Percentiles rank a stretch among this genome's conserved stretches.
Conservation (phyloP, 2,888 invertebrate genomes). For the Gymnocheta viridis region DNA sequence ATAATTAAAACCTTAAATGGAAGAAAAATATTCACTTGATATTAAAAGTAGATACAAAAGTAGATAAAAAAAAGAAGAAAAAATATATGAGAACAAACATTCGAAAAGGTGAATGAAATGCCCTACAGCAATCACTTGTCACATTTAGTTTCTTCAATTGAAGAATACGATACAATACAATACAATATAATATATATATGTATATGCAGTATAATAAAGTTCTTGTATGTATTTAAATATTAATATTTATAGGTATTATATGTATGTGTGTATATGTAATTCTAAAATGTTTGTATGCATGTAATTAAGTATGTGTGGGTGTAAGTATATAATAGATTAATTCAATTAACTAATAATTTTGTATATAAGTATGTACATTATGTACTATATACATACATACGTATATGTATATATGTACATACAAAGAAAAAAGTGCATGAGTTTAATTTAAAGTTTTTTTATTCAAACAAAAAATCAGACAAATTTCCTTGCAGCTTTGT, state of each 20-base stretch:
- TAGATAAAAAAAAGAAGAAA: background rate
- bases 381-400: background rate
- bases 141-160: slow-evolving; percentile 71
- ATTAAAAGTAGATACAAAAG: background rate
- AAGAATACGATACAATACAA: slow-evolving; percentile 45
- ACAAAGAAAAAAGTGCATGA: slow-evolving; percentile 24
- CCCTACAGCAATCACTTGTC: slow-evolving; percentile 79
- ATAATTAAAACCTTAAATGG: background rate
- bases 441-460: background rate
- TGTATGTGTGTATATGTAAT: background rate
- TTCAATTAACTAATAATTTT: slow-evolving; percentile 2
- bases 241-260: background rate
- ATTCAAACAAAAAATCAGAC: background rate
- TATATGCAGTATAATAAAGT: slow-evolving; percentile 13
- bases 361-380: background rate
- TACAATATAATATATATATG: slow-evolving; percentile 6
- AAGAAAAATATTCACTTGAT: slow-evolving; percentile 14
- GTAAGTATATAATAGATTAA: background rate
- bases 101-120: slow-evolving; percentile 40
- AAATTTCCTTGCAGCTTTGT: slow-evolving; percentile 1
- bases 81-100: background rate
- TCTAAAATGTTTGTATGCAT: slow-evolving; percentile 23
- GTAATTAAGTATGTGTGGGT: background rate
- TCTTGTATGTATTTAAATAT: slow-evolving; percentile 9
- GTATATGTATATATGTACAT: too few species aligned